Evolutionary conservation across 2,888 invertebrate species (phyloP), one percentile per base, ranked within the genome.

Genomic region (Nyleta sp.): DNA sequence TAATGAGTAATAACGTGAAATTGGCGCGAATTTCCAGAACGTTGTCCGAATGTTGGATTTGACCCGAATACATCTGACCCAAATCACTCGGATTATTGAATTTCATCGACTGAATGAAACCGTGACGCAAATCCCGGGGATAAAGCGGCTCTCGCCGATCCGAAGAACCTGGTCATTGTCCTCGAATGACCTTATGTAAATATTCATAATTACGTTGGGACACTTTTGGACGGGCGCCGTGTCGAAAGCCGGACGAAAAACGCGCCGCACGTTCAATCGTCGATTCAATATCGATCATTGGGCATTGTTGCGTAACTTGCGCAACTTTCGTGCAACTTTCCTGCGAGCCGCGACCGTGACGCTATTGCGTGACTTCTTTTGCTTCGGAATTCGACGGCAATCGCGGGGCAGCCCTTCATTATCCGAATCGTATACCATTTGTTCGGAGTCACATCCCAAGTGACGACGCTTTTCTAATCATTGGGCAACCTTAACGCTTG

Each of bases 301-400:
- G 72, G 59, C 18, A 57, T 71, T 18, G 80, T 83, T 82, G 82
- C 74, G 82, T 59, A 83, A 83, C 68, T 40, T 60, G 57, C 68
- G 81, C 73, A 78, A 78, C 78, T 74, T 78, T 78, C 81, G 35
- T 72, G 79, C 80, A 78, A 81, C 82, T 81, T 82, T 82, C 80
- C 77, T 80, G 42, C 60, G 68, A 70, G 62, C 60, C 77, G 62
- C 80, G 78, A 78, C 80, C 80, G 78, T 79, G 79, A 80, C 80
- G 79, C 52, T 74, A 74, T 81, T 68, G 80, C 75, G 75, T 78
- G 81, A 80, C 75, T 80, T 65, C 80, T 75, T 76, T 78, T 40
- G 76, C 64, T 65, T 50, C 55, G 72, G 74, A 55, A 70, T 76
- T 73, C 42, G 70, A 65, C 57, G 78, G 24, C 70, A 55, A 72